Evolutionary conservation across 2,113 vertebrate species (phyloP).

Genomic region (Laterallus jamaicensis): DNA sequence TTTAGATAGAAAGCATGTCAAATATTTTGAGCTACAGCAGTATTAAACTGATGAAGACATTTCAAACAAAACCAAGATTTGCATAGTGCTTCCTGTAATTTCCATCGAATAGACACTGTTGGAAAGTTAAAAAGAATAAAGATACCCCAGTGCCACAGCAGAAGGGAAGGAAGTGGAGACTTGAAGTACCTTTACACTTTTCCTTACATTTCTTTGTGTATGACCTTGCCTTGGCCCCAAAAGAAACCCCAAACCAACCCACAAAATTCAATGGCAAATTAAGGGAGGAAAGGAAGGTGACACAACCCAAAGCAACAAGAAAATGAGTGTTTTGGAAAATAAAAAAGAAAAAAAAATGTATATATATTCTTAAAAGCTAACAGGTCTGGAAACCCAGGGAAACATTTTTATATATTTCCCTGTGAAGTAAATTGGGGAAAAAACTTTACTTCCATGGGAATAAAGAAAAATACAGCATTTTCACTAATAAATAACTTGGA

Average conservation of each 20-base stretch:
- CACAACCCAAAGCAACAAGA: neutral
- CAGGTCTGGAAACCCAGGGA: neutral
- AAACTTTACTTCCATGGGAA: neutral
- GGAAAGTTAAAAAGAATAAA: neutral
- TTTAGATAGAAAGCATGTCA: neutral
- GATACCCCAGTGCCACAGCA: neutral
- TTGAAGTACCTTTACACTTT: neutral
- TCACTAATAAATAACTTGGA: neutral
- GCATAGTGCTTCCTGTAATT: neutral
- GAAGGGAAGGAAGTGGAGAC: neutral
- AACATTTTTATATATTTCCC: neutral
- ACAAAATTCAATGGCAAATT: neutral
- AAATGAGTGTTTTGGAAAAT: neutral
- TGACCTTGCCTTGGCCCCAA: neutral
- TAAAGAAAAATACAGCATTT: neutral
- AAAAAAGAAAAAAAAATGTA: neutral
- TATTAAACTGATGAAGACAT: neutral
- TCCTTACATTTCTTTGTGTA: neutral
- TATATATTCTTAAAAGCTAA: neutral
- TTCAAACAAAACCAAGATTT: neutral
- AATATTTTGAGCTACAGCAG: neutral
- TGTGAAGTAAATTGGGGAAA: neutral
- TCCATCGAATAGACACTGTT: neutral
- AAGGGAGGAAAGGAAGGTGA: rapidly evolving
- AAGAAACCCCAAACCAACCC: too few species aligned